These are phyloP conservation scores for Mareca penelope DNA, from an alignment of 2,797 vertebrate genomes.

Conservation along the genomic window DNA sequence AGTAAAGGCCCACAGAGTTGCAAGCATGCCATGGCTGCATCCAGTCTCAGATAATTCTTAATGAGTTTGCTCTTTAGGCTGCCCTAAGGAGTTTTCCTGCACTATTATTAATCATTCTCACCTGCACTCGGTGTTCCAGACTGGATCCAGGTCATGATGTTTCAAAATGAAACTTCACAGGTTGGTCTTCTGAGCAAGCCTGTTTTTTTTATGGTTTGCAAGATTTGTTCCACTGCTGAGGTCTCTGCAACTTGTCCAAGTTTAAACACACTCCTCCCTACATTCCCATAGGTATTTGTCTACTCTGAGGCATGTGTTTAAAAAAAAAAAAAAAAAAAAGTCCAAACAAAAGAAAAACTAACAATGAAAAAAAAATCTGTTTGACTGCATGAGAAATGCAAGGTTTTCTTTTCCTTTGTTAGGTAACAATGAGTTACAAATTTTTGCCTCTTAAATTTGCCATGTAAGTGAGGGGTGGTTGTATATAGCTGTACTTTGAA, in stretches of 20 bases:
- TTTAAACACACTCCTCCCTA: background rate
- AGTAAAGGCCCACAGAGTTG: background rate
- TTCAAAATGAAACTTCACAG: background rate
- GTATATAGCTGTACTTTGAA: background rate
- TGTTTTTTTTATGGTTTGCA: background rate
- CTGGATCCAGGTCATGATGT: background rate
- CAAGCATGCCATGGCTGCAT: background rate
- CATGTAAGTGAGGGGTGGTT: background rate
- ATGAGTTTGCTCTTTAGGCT: background rate
- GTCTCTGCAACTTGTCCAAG: background rate
- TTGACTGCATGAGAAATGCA: background rate
- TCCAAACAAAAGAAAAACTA: background rate
- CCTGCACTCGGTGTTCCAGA: background rate
- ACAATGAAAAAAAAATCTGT: background rate
- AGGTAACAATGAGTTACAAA: background rate
- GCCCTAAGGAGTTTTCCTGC: background rate
- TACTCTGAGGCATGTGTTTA: background rate
- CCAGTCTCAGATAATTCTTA: background rate
- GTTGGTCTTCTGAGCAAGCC: background rate
- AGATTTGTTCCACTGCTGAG: background rate
- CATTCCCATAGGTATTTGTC: background rate
- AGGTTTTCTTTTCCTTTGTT: background rate
- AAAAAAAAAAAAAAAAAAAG: background rate
- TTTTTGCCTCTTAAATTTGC: background rate
- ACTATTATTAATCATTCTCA: background rate